Conservation (phyloP, 1,140 invertebrate genomes). For the Drosophila micromelanica region DNA sequence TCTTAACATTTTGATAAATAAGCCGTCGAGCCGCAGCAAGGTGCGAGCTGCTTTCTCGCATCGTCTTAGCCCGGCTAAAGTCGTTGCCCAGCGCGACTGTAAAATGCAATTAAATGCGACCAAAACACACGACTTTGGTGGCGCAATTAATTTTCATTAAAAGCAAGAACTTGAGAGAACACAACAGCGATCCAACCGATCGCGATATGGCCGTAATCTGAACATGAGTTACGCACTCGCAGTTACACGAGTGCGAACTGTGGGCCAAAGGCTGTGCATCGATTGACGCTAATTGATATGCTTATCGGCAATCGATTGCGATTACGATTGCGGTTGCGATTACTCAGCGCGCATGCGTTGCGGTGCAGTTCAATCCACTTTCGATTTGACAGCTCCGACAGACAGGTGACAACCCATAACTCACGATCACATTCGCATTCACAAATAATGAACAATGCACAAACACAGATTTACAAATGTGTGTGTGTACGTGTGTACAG, state of each 20-base stretch:
- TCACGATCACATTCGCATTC: slow-evolving; percentile 54
- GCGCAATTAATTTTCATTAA: slow-evolving; percentile 82
- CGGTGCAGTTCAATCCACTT: slow-evolving; percentile 78
- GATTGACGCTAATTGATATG: slow-evolving; percentile 83
- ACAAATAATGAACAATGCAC: neutral
- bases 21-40: slow-evolving; percentile 50
- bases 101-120: slow-evolving; percentile 78
- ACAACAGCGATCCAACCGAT: slow-evolving; percentile 10
- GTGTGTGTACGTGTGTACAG: slow-evolving; percentile 27
- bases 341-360: slow-evolving; percentile 48
- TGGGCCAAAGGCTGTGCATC: slow-evolving; percentile 24
- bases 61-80: slow-evolving; percentile 24
- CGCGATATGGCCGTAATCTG: slow-evolving; percentile 40
- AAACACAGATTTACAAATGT: neutral
- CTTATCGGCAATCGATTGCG: slow-evolving; percentile 76
- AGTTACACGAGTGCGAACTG: slow-evolving; percentile 2
- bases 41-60: slow-evolving; percentile 54
- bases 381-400: slow-evolving; percentile 83
- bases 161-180: slow-evolving; percentile 34
- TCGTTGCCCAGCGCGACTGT: slow-evolving; percentile 54
- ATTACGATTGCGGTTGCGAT: slow-evolving; percentile 61
- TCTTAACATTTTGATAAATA: slow-evolving; percentile 67
- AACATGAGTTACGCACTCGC: slow-evolving; percentile 28
- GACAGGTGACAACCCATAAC: slow-evolving; percentile 84
- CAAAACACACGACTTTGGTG: slow-evolving; percentile 81